phyloP scores from a whole-genome alignment of 2,888 invertebrate species.

The Galeruca laticollis region DNA sequence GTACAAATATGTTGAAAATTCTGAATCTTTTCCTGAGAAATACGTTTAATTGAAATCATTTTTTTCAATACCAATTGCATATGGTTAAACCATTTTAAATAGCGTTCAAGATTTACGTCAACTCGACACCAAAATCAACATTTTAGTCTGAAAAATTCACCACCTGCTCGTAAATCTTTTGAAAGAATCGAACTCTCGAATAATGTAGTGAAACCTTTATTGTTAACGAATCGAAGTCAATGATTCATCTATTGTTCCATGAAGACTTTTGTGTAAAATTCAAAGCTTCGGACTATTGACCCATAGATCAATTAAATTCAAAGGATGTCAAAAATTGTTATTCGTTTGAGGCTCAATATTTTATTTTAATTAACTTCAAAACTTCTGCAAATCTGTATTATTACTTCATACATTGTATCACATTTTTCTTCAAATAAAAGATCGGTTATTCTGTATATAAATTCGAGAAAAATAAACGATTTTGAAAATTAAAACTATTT shows the following conservation, averaged over 20 bases:
- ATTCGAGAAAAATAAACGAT: too few relatives aligned
- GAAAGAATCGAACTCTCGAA: conserved; percentile 38
- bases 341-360: conserved; percentile 5
- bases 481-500: too few relatives aligned
- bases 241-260: conserved; percentile 38
- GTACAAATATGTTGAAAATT: too few relatives aligned
- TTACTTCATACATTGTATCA: too few relatives aligned
- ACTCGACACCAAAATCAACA: conserved; percentile 12
- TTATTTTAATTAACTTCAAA: too few relatives aligned
- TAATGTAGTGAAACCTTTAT: conserved; percentile 24
- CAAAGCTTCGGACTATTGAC: conserved; percentile 26
- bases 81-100: not conserved
- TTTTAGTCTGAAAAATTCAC: conserved; percentile 34
- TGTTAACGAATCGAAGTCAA: conserved; percentile 36
- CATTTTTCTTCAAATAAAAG: too few relatives aligned
- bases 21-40: too few relatives aligned
- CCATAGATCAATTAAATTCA: conserved; percentile 27
- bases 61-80: not conserved
- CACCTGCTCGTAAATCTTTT: conserved; percentile 40
- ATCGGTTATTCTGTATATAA: too few relatives aligned
- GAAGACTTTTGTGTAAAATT: conserved; percentile 35
- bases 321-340: conserved; percentile 18
- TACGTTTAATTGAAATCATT: not conserved
- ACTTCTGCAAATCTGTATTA: too few relatives aligned
- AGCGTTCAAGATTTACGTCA: not conserved